phyloP scores from a whole-genome alignment of 35 echinoderm and acorn worm species.

The Anneissia japonica region DNA sequence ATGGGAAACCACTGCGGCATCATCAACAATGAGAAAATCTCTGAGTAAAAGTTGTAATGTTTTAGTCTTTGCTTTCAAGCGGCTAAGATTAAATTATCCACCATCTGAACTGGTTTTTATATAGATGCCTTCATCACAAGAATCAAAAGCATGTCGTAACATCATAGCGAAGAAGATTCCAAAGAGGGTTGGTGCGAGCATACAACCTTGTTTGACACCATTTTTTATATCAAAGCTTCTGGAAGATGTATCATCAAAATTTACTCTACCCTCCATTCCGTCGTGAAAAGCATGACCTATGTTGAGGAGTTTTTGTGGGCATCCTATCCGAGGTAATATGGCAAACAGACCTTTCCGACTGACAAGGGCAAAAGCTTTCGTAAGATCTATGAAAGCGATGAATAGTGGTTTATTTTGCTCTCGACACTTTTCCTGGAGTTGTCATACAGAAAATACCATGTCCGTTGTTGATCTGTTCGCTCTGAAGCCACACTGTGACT shows the following conservation, averaged over 20 bases:
- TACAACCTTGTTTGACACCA: no score
- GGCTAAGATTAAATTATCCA: background rate
- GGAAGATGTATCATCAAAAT: background rate
- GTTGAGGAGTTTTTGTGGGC: background rate
- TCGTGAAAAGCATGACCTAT: background rate
- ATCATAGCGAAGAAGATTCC: background rate
- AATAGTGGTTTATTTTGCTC: background rate
- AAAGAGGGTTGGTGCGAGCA: background rate
- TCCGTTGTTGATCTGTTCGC: background rate
- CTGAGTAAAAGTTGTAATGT: no score
- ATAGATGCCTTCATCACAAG: background rate
- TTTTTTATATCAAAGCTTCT: background rate
- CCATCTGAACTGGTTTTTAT: background rate
- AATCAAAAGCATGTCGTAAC: background rate
- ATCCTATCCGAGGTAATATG: background rate
- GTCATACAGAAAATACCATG: slow-evolving; percentile 19
- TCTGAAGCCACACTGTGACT: slow-evolving; percentile 8
- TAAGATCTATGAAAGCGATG: no score
- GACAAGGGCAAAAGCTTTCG: no score
- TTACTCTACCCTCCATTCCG: background rate
- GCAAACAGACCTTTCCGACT: slow-evolving; percentile 4
- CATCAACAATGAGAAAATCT: no score
- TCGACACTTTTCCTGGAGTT: slow-evolving; percentile 19
- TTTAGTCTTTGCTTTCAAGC: background rate
- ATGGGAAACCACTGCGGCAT: no score